These are phyloP conservation scores for Atherinosoma microstoma DNA, from an alignment of 2,797 vertebrate species.

Conservation along the genomic window DNA sequence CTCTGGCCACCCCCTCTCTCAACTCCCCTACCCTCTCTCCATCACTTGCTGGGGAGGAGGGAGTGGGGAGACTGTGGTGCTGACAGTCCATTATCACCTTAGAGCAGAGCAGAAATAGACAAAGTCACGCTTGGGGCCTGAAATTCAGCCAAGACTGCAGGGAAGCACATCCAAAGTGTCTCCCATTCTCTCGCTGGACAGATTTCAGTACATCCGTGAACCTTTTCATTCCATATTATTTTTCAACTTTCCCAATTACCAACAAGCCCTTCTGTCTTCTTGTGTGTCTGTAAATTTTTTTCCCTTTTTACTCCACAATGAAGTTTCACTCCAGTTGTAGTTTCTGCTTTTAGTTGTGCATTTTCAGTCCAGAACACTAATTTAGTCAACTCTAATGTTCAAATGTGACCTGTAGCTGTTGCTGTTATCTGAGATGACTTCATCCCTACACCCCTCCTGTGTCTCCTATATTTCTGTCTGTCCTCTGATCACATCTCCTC, in stretches of 20 bases:
- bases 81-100: constrained; percentile 82
- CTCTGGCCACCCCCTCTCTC: constrained; percentile 16
- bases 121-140: constrained; percentile 72
- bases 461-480: constrained; percentile 48
- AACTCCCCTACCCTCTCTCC: not conserved
- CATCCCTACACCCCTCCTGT: constrained; percentile 46
- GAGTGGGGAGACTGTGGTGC: constrained; percentile 61
- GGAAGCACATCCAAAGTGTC: constrained; percentile 68
- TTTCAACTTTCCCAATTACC: constrained; percentile 50
- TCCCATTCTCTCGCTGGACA: constrained; percentile 42
- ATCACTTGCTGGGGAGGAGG: constrained; percentile 42
- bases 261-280: constrained; percentile 9
- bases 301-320: constrained; percentile 11
- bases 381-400: not conserved
- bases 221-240: constrained; percentile 47
- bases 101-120: constrained; percentile 79
- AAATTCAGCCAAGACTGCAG: constrained; percentile 74
- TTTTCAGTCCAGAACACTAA: not conserved
- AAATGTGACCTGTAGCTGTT: constrained; percentile 15
- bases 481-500: constrained; percentile 38
- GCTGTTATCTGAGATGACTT: constrained; percentile 13
- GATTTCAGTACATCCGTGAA: constrained; percentile 47
- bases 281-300: not conserved
- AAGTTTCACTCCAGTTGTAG: constrained; percentile 29
- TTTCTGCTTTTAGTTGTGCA: constrained; percentile 27